phyloP scores from a whole-genome alignment of 2,888 invertebrate species.

The Himalopsyche japonica region DNA sequence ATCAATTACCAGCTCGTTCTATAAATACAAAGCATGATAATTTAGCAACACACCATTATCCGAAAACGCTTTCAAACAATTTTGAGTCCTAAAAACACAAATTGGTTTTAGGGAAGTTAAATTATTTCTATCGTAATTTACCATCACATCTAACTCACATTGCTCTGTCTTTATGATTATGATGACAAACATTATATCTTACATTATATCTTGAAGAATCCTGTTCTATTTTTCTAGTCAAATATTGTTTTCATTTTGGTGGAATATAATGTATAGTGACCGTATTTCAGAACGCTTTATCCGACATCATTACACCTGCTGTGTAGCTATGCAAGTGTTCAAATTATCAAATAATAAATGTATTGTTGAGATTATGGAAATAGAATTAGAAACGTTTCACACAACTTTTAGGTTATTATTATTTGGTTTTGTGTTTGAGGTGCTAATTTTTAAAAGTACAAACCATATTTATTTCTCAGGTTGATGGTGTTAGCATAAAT shows the following conservation, averaged over 20 bases:
- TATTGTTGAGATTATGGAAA: neutral
- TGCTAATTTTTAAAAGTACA: neutral
- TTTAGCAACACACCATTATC: too few species aligned
- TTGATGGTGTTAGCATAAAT: too few species aligned
- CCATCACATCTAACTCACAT: too few species aligned
- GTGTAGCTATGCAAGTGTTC: neutral
- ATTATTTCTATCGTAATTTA: too few species aligned
- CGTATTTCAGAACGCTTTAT: neutral
- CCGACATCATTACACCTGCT: neutral
- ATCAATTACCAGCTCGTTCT: too few species aligned
- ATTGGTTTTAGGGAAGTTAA: too few species aligned
- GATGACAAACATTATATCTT: too few species aligned
- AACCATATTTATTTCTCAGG: neutral
- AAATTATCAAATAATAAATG: neutral
- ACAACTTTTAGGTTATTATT: neutral
- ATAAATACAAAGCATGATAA: too few species aligned
- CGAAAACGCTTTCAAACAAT: too few species aligned
- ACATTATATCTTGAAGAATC: neutral
- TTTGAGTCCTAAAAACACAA: too few species aligned
- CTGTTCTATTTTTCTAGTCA: neutral
- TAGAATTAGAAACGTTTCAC: neutral
- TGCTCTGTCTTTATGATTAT: too few species aligned
- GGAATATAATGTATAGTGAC: neutral
- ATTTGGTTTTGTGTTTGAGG: neutral
- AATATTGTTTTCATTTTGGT: neutral